Evolutionary conservation across 2,797 vertebrate species (phyloP).

Genomic region (Rhynchotus rufescens): DNA sequence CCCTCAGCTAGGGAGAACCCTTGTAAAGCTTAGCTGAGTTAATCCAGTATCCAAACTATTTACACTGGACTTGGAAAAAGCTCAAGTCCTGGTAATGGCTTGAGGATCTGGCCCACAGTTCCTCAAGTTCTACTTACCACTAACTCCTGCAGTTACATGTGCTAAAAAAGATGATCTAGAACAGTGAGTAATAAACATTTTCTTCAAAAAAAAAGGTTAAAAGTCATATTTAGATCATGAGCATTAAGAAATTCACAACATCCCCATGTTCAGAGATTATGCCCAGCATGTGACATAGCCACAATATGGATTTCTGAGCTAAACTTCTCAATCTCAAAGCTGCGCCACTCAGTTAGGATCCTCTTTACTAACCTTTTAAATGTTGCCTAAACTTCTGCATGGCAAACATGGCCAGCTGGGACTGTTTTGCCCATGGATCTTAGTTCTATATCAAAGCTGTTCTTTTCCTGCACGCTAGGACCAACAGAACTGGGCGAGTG

Average conservation of each 20-base stretch:
- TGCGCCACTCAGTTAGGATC: neutral
- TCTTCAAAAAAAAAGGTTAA: slow-evolving; percentile 14
- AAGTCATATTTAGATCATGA: neutral
- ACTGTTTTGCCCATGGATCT: neutral
- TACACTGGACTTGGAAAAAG: neutral
- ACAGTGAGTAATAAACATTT: slow-evolving; percentile 19
- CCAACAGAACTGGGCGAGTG: neutral
- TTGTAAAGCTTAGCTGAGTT: neutral
- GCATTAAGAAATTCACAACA: neutral
- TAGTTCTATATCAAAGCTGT: neutral
- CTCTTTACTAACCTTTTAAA: neutral
- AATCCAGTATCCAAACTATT: neutral
- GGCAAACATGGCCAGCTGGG: neutral
- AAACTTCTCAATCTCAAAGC: neutral
- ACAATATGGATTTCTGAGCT: neutral
- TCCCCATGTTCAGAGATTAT: neutral
- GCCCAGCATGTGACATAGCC: neutral
- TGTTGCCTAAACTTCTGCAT: neutral
- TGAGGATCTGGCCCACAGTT: neutral
- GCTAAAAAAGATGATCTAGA: neutral
- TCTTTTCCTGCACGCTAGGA: neutral
- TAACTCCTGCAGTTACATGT: neutral
- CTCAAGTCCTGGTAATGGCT: neutral
- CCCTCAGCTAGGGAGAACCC: neutral
- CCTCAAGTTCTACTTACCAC: slow-evolving; percentile 13